These are phyloP conservation scores for Pogoniulus pusillus DNA, from an alignment of 2,797 vertebrate genomes.

Conservation along the genomic window DNA sequence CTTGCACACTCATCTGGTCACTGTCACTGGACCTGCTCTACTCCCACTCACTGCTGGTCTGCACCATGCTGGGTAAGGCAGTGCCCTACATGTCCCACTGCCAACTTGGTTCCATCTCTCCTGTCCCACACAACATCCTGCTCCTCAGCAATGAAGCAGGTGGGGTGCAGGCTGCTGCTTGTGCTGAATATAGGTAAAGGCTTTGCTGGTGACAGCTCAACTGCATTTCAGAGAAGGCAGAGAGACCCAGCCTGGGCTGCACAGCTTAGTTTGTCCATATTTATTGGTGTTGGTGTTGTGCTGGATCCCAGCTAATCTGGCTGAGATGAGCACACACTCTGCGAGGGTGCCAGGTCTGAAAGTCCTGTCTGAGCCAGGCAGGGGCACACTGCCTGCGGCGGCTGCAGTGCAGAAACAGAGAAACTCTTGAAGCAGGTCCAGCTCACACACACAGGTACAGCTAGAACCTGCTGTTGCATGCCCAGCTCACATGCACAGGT, in stretches of 20 bases:
- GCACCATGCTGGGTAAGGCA: background rate
- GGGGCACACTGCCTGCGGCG: background rate
- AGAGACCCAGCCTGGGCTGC: background rate
- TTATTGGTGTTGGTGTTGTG: background rate
- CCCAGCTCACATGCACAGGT: no score
- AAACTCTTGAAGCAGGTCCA: background rate
- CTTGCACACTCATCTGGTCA: background rate
- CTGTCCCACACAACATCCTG: background rate
- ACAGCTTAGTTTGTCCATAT: background rate
- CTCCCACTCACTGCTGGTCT: background rate
- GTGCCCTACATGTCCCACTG: background rate
- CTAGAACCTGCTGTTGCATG: no score
- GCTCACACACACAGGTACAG: no score
- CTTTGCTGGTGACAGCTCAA: background rate
- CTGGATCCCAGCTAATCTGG: background rate
- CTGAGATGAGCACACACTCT: background rate
- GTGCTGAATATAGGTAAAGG: background rate
- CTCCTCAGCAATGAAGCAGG: background rate
- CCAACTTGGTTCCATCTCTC: rapidly evolving
- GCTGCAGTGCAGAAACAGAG: background rate
- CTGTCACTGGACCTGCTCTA: background rate
- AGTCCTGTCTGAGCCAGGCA: background rate
- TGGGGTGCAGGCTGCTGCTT: no score
- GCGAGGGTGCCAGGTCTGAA: background rate
- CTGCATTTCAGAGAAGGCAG: background rate